Percentiles rank a stretch among this genome's conserved stretches.
phyloP scores from a whole-genome alignment of 2,888 invertebrate species.

The Ceraclea dissimilis region DNA sequence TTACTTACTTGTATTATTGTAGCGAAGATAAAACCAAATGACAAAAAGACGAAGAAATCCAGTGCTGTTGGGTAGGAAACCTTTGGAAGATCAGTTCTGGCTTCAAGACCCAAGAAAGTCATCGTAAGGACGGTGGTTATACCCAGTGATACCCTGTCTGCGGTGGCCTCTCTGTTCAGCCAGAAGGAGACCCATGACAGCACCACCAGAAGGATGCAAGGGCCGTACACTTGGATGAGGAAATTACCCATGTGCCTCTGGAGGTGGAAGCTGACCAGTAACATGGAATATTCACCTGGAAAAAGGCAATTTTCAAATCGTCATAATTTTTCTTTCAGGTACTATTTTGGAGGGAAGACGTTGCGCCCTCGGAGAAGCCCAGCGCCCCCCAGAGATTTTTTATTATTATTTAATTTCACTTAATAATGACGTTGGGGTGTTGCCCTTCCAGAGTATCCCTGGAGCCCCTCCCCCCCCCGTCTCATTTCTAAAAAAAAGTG shows the following conservation, averaged over 20 bases:
- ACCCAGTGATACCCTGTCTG: conserved; percentile 73
- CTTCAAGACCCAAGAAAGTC: conserved; percentile 75
- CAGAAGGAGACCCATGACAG: conserved; percentile 83
- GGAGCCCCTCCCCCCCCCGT: too few species aligned
- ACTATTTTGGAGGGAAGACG: too few species aligned
- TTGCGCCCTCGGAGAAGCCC: too few species aligned
- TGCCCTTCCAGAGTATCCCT: too few species aligned
- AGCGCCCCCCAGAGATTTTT: too few species aligned
- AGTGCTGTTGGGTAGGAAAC: conserved; percentile 82
- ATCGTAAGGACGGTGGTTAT: conserved; percentile 79
- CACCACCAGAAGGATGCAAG: conserved; percentile 75
- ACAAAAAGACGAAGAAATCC: conserved; percentile 75
- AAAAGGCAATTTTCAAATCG: conserved; percentile 24
- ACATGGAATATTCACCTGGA: conserved; percentile 61
- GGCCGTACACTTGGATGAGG: conserved; percentile 78
- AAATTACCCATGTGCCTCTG: conserved; percentile 82
- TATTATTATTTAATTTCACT: too few species aligned
- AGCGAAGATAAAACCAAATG: conserved; percentile 73
- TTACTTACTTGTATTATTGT: conserved; percentile 65
- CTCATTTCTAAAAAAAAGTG: too few species aligned
- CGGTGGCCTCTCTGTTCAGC: conserved; percentile 78
- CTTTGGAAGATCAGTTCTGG: conserved; percentile 73
- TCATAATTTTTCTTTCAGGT: too few species aligned
- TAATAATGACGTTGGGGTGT: too few species aligned
- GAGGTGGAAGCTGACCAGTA: conserved; percentile 68